Percentiles rank a stretch among this genome's conserved stretches.
Conservation (phyloP, 2,797 vertebrate genomes). For the Sarcoramphus papa region DNA sequence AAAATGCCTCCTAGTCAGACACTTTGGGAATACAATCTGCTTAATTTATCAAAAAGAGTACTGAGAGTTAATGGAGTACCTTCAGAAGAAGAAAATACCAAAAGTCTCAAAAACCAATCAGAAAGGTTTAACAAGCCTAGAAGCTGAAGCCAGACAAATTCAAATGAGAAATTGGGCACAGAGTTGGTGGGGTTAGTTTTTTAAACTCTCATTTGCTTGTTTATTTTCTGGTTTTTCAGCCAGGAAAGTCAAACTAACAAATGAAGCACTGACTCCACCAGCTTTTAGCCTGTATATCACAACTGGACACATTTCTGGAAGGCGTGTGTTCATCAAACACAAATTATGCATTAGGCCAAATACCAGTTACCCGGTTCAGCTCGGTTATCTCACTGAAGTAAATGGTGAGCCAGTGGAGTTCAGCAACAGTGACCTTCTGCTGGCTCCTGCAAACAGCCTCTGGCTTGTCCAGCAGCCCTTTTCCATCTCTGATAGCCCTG, state of each 20-base stretch:
- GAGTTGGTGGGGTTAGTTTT: neutral
- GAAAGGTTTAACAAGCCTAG: neutral
- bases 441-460: neutral
- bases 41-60: neutral
- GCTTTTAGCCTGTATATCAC: neutral
- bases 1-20: neutral
- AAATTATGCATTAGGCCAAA: neutral
- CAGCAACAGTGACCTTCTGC: neutral
- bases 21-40: neutral
- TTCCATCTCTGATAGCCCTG: neutral
- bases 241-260: neutral
- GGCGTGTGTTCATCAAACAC: rapidly evolving
- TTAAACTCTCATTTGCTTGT: neutral
- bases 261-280: neutral
- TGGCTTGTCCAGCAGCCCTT: neutral
- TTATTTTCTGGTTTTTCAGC: neutral
- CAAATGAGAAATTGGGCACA: neutral
- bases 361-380: neutral
- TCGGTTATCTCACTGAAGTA: neutral
- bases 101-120: neutral
- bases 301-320: neutral
- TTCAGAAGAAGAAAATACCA: neutral
- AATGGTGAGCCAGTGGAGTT: neutral
- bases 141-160: neutral
- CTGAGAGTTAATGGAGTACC: neutral